Evolutionary conservation across 2,797 vertebrate species (phyloP), one percentile per base, ranked within the genome.

Genomic region (Geotrypetes seraphini): DNA sequence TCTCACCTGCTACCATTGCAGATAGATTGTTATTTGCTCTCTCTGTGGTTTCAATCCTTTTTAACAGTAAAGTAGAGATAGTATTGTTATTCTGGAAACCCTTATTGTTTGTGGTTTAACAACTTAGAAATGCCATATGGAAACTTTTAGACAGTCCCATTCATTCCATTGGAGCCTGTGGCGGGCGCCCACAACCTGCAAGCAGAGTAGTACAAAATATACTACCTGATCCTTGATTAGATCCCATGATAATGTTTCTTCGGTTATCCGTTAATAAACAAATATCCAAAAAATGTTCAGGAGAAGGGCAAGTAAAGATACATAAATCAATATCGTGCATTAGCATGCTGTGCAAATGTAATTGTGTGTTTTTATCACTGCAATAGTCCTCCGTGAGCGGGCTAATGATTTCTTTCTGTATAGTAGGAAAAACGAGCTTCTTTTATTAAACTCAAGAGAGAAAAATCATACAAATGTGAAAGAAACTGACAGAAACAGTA

Each of bases 251-350:
- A 27, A 7, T 31, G n/a, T 36, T 51, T 22, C 1, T 20, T 32
- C 12, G 25, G 16, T 22, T 21, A 36, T 47, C 52, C 48, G 28
- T 19, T 33, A 31, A 39, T 11, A 43, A 10, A 5, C 7, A 4
- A 16, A 22, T 27, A 25, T 25, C 14, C 40, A 25, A 34, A 34
- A 33, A 57, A 46, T 31, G n/a, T n/a, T n/a, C n/a, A n/a, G n/a
- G n/a, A n/a, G n/a, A 37, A 43, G 36, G 16, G 18, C 28, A 71
- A 62, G 62, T 38, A 53, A 39, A 35, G 12, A 21, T 55, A 16
- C n/a, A n/a, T 35, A 31, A 50, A 27, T 36, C 25, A 41, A 39
- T 36, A 34, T 19, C 50, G 29, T 42, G 28, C 3, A 36, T 8
- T 8, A 50, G 29, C 21, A 28, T 60, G 6, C 24, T 47, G 7